Evolutionary conservation across 2,797 vertebrate species (phyloP).

Genomic region (Rallus crepitans): DNA sequence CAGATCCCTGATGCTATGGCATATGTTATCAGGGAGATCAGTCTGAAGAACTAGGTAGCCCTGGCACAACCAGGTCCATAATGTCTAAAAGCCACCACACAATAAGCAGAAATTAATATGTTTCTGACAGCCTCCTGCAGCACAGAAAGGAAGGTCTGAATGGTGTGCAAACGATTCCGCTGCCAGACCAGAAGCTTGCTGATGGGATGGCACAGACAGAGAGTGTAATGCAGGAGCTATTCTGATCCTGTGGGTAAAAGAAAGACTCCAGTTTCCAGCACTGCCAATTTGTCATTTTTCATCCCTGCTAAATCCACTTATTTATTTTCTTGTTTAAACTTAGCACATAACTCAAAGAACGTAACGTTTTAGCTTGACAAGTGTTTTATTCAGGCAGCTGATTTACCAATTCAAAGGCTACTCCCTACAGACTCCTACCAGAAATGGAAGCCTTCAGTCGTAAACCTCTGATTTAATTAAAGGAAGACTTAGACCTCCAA

Average conservation of each 20-base stretch:
- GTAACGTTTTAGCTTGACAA: constrained; percentile 11
- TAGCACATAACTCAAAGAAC: neutral
- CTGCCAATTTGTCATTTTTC: neutral
- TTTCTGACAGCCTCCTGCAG: neutral
- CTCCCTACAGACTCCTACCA: constrained; percentile 62
- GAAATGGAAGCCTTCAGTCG: constrained; percentile 47
- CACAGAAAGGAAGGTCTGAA: neutral
- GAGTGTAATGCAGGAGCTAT: neutral
- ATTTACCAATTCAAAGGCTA: constrained; percentile 69
- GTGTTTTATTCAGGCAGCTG: constrained; percentile 65
- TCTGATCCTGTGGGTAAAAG: neutral
- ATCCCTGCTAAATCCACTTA: neutral
- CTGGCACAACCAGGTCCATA: neutral
- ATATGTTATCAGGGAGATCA: neutral
- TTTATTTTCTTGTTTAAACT: constrained; percentile 28
- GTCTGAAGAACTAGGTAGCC: neutral
- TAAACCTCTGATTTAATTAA: constrained; percentile 68
- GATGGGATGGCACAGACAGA: neutral
- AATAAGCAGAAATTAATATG: neutral
- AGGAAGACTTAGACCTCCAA: constrained; percentile 38
- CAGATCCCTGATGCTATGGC: neutral
- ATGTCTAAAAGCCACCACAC: neutral
- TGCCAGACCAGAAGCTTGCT: neutral
- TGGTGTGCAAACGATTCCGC: fast-evolving
- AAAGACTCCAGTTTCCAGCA: neutral